phyloP scores from a whole-genome alignment of 2,888 invertebrate species.

The Liposcelis brunnea region DNA sequence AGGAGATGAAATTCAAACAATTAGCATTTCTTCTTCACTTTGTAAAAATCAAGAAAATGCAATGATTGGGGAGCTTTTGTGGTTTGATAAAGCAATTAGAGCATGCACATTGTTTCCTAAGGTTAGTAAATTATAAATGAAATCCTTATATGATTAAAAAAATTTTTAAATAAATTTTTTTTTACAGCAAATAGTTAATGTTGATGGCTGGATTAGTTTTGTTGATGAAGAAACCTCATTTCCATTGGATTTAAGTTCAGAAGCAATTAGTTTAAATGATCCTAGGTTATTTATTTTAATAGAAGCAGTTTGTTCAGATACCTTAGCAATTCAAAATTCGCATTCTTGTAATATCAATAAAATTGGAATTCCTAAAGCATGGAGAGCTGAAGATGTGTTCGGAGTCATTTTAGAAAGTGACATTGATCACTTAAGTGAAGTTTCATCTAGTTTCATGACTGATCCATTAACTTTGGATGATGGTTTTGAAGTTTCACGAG shows the following conservation, averaged over 20 bases:
- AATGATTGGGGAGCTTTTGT: conserved; percentile 43
- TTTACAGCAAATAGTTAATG: conserved; percentile 28
- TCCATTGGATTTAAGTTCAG: conserved; percentile 24
- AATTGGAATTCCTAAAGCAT: conserved; percentile 60
- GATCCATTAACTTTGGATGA: conserved; percentile 59
- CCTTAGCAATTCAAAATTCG: neutral
- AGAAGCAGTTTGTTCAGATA: conserved; percentile 21
- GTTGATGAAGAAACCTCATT: conserved; percentile 25
- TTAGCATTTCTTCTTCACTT: conserved; percentile 19
- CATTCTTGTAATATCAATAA: conserved; percentile 36
- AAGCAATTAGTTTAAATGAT: conserved; percentile 14
- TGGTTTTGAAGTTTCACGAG: conserved; percentile 51
- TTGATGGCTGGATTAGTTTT: conserved; percentile 28
- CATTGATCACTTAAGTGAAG: conserved; percentile 51
- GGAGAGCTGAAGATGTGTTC: conserved; percentile 59
- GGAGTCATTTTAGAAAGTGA: conserved; percentile 61
- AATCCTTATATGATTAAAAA: neutral
- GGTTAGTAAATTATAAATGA: conserved; percentile 24
- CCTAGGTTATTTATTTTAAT: conserved; percentile 24
- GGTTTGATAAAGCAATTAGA: conserved; percentile 32
- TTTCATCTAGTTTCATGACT: conserved; percentile 53
- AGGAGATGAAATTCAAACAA: conserved; percentile 12
- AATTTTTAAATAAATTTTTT: conserved; percentile 13
- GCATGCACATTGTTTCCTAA: conserved; percentile 38
- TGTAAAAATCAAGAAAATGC: conserved; percentile 21